Percentiles rank a stretch among this genome's conserved stretches.
These are phyloP conservation scores for Lophotriccus pileatus DNA, from an alignment of 2,797 vertebrate species.

Conservation along the genomic window DNA sequence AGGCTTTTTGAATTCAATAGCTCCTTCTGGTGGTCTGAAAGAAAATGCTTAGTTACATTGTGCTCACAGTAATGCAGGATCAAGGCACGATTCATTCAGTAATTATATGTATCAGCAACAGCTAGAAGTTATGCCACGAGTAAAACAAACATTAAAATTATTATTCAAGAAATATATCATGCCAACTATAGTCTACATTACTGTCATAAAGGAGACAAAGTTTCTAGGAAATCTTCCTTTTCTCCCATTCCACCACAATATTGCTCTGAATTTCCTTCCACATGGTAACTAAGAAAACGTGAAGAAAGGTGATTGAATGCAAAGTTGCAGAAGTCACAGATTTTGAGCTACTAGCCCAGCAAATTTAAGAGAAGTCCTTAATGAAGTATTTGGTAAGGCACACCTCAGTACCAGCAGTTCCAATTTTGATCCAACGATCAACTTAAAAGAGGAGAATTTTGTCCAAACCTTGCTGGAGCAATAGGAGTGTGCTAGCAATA, in stretches of 20 bases:
- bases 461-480: background rate
- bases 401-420: background rate
- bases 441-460: background rate
- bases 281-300: background rate
- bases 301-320: background rate
- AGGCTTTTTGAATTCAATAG: constrained; percentile 23
- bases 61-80: background rate
- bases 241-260: background rate
- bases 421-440: background rate
- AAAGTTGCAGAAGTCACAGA: background rate
- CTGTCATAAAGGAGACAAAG: background rate
- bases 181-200: background rate
- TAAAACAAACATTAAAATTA: background rate
- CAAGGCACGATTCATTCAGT: background rate
- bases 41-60: background rate
- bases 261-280: background rate
- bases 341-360: background rate
- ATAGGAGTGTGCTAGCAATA: background rate
- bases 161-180: background rate
- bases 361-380: background rate
- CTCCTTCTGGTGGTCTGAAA: constrained; percentile 55
- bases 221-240: background rate
- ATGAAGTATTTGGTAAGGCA: background rate
- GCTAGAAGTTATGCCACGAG: background rate
- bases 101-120: background rate